Base-by-base conservation (phyloP, 2,888 invertebrate genomes). In the Cephonodes hylas region DNA sequence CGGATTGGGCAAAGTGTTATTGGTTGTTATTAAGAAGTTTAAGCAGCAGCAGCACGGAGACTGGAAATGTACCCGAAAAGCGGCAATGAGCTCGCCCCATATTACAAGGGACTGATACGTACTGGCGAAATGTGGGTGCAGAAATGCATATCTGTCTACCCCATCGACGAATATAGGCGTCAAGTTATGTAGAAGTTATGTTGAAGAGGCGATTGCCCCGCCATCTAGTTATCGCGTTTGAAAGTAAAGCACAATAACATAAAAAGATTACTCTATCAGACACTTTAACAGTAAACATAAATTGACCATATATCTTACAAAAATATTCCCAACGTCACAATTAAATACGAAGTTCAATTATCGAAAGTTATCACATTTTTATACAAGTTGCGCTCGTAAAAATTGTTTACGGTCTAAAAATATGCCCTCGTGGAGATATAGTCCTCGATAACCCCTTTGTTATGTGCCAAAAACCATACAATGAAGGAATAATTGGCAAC, bases 401-500 rank as follows among this genome's bases (percentile, higher is more conserved):
- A 7, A 53, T 18, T 27, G 18, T 53, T 27, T 53, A 53, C 18
- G 27, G 18, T 31, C 53, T 53, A 31, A 34, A 44, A 31, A 53
- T 53, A 31, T 8, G 15, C 8, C 15, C 53, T 53, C 31, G 53
- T 31, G 31, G 27, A 18, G 31, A 27, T 53, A 53, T 10, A 53
- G 31, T 53, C 57, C 18, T 8, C 31, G 27, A 53, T 31, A 53
- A 10, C 18, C 27, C 53, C 20, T 53, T 18, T 20, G 53, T 27
- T 27, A 53, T 53, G 53, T 53, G 53, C 53, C 53, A 61, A 61
- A 53, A 38, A 42, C 56, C 31, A 53, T 18, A 53, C 53, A 31
- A 53, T 53, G 62, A 69, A 70, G 68, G 31, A 53, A 53, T 53
- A 31, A 61, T 63, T 63, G 59, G 53, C 61, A 53, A 15, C 53